Base-by-base conservation (phyloP, 2,113 vertebrate species). In the Thamnophis sirtalis region DNA sequence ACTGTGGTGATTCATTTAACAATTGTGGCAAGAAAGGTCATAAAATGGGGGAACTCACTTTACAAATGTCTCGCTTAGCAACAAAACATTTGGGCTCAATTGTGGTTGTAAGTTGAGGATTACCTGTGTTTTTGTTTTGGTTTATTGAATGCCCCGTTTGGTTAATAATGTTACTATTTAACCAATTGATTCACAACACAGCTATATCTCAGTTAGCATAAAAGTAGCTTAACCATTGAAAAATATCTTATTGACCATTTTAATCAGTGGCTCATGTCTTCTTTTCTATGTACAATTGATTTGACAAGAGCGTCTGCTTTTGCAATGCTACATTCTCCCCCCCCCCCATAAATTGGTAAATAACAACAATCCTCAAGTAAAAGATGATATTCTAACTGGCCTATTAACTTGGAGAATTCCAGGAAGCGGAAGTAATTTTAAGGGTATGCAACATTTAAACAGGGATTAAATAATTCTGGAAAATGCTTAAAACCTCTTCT, bases 361-460 rank as follows among this genome's bases (percentile, higher is more conserved):
- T 43, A 80, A 38, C 33, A 80, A 80, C 73, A 43, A 43, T 80
- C 73, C 33, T 43, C 73, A 80, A 43, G 7, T 43, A 80, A 43
- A 80, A 80, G 28, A 80, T 43, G 33, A 80, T 80, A 80, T 80
- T 80, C 6, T 43, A 80, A 43, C 33, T 43, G 73, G 15, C 33
- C 17, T 80, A 9, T 80, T 80, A 80, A 80, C 1, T 5, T 3
- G 84, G 22, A 90, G 88, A 88, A 60, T 93, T 49, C 63, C n/a
- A 92, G 49, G 50, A 91, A 95, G 93, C 0, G 33, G 90, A 60
- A 90, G 43, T 91, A 92, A 56, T n/a, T 91, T 86, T 85, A 2
- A 73, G 88, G 93, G 90, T 5, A 86, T 19, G 28, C 56, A 94
- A 85, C 0, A 90, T 43, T n/a, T 88, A 93, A 80, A 63, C 9